Evolutionary conservation across 1,140 invertebrate species (phyloP), one percentile per base, ranked within the genome.

Genomic region (Saccostrea echinata): DNA sequence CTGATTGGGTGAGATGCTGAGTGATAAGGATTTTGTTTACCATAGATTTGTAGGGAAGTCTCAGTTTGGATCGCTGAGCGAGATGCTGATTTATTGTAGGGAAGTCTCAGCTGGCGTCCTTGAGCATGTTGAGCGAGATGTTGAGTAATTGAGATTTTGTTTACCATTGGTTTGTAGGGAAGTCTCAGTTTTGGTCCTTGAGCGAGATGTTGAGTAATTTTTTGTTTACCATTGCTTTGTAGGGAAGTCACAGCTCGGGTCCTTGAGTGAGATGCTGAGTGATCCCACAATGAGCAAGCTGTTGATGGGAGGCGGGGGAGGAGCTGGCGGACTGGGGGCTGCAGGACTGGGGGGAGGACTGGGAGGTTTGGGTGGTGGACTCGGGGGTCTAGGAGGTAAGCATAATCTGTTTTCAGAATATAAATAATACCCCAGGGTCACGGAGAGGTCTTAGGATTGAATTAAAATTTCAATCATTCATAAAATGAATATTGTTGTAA

Each of bases 241-340:
- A 61, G 55, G 55, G 18, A 8, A 61, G 18, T 61, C 55, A 21
- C 55, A 61, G 55, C 55, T 57, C 21, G 55, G 55, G 16, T 61
- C 55, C 55, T 18, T 61, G 18, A 61, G 55, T 8, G 55, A 55
- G 52, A 33, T 84, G n/a, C 83, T 84, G 51, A 35, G 30, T n/a
- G 52, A 61, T 21, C 83, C 30, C 52, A 61, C 53, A 2, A 53
- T 55, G 55, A 61, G 30, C 30, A 55, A 84, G 43, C 24, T 83
- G 83, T 61, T 84, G 18, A 61, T 55, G 52, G 83, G 83, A 84
- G 83, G 83, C 0, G 83, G 83, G 6, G 53, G 83, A 12, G 83
- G 83, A 12, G 18, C 43, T 4, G 83, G 83, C 9, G 83, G 83
- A 30, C 52, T 84, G 13, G 83, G 83, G 8, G 83, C 33, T 57